Base-by-base conservation (phyloP, 2,888 invertebrate species). In the Dicycla oo region DNA sequence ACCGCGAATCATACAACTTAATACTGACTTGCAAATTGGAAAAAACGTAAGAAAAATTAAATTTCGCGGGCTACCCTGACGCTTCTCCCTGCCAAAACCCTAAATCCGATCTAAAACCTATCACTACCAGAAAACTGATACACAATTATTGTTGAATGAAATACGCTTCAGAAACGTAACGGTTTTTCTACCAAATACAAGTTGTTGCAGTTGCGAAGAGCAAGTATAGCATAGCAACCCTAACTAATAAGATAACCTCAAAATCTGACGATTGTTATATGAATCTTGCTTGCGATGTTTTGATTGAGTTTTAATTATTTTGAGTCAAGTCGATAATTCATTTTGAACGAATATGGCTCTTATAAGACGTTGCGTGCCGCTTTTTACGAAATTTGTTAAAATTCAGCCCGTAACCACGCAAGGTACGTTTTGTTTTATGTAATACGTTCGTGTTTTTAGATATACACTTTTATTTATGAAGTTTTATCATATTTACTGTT, bases 351-450 rank as follows among this genome's bases (percentile, higher is more conserved):
- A 74, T 81, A 95, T 95, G 94, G 91, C 94, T 82, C 86, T 94
- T 56, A 80, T 95, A 66, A 91, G 93, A 80, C 92, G 93, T 58
- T 92, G 89, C 79, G 80, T 92, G 34, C 91, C 93, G 26, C 64
- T 94, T 56, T 67, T 94, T 45, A 76, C 87, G n/a, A 91, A 88
- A 79, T 72, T 86, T 63, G 68, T 88, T 3, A 92, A 86, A 88
- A 83, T 86, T 76, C 77, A 90, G 68, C 90, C 92, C 47, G 43
- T 87, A 63, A 81, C 86, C n/a, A 82, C 83, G 57, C 94, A 93
- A 83, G 87, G 95, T 95, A 88, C 87, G 81, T 81, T 63, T 49
- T 30, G 10, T 40, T 38, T 18, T 53, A 4, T 6, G 6, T 65
- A 58, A 38, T 34, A 3, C 34, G 34, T 56, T 58, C 20, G 1